Evolutionary conservation across 2,888 invertebrate species (phyloP).

Genomic region (Achlya flavicornis): DNA sequence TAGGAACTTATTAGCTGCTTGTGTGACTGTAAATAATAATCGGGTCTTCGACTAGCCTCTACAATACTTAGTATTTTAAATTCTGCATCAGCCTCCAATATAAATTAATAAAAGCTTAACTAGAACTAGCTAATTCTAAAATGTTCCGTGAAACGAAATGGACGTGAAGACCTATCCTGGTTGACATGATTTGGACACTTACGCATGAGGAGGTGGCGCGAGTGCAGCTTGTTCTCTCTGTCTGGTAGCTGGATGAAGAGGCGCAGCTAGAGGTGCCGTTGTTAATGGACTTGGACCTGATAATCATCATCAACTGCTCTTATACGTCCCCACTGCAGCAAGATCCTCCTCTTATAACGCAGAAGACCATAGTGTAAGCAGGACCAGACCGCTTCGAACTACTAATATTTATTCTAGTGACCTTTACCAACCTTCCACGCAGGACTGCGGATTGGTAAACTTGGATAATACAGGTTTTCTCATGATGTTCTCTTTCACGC

Average conservation of each 20-base stretch:
- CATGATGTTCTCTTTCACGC: too few relatives aligned
- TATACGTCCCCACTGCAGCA: too few relatives aligned
- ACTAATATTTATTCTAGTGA: too few relatives aligned
- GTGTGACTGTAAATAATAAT: background rate
- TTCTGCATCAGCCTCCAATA: constrained; percentile 16
- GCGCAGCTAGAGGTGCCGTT: constrained; percentile 72
- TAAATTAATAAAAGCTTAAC: constrained; percentile 30
- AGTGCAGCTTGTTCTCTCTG: constrained; percentile 73
- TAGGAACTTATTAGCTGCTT: too few relatives aligned
- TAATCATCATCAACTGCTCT: constrained; percentile 3
- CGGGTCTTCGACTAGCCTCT: background rate
- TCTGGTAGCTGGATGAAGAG: constrained; percentile 73
- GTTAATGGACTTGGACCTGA: constrained; percentile 69
- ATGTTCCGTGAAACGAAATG: constrained; percentile 76
- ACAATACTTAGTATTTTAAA: too few relatives aligned
- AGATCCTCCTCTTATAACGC: too few relatives aligned
- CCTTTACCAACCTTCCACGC: too few relatives aligned
- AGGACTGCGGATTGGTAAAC: too few relatives aligned
- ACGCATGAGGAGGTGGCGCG: constrained; percentile 79
- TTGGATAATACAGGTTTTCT: too few relatives aligned
- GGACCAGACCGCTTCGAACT: too few relatives aligned
- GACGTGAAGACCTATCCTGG: constrained; percentile 46
- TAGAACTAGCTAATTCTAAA: constrained; percentile 41
- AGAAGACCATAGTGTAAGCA: too few relatives aligned
- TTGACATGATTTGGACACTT: constrained; percentile 45